phyloP scores from a whole-genome alignment of 2,797 vertebrate species.

The Zenarchopterus dispar region DNA sequence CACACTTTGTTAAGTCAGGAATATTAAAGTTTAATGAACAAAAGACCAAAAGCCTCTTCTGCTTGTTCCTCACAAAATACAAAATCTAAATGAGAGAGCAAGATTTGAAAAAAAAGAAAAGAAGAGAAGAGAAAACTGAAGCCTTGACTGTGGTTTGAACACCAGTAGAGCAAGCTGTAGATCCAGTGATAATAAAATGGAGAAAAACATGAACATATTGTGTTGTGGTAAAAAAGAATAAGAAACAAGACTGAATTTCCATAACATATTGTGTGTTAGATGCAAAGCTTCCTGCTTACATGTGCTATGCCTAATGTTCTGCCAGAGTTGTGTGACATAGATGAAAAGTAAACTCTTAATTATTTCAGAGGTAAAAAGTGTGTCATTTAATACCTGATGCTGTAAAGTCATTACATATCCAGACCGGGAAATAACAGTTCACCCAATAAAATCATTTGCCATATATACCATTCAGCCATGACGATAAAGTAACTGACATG shows the following conservation, averaged over 20 bases:
- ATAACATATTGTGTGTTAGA: constrained; percentile 13
- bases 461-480: background rate
- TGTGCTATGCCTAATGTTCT: background rate
- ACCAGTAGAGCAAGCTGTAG: constrained; percentile 9
- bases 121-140: background rate
- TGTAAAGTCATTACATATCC: constrained; percentile 3
- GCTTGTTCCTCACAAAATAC: constrained; percentile 10
- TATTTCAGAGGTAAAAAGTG: background rate
- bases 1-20: constrained; percentile 46
- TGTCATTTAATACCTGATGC: background rate
- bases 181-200: constrained; percentile 12
- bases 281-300: constrained; percentile 6
- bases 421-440: background rate
- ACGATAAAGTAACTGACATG: background rate
- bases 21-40: constrained; percentile 50
- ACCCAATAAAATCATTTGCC: constrained; percentile 1
- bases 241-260: too few relatives aligned
- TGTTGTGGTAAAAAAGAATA: too few relatives aligned
- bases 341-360: constrained; percentile 19
- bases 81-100: constrained; percentile 9
- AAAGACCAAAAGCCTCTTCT: constrained; percentile 29
- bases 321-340: constrained; percentile 7
- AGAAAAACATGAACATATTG: constrained; percentile 19
- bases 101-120: constrained; percentile 7
- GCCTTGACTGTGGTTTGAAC: constrained; percentile 31